Evolutionary conservation across 2,888 invertebrate species (phyloP), one percentile per base, ranked within the genome.

Genomic region (Oxytorus armatus): DNA sequence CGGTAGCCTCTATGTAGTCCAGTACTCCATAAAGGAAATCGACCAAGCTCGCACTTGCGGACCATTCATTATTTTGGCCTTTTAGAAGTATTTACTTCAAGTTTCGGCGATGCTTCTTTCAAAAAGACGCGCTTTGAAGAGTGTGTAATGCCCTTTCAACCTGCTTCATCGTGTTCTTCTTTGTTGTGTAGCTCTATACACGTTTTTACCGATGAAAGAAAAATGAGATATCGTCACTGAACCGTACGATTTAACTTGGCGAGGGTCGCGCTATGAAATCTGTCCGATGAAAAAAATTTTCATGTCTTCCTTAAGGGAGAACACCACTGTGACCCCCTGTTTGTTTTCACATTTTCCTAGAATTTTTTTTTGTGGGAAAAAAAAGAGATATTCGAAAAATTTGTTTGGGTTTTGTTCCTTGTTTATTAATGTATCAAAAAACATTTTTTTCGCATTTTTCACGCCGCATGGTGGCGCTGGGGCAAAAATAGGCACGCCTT

Each of bases 61-160:
- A 53, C 68, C 70, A 66, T 70, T 66, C 49, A 70, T 79, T 70
- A 79, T 75, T n/a, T n/a, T 42, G 57, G 65, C 44, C 65, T 75
- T 70, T 79, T 57, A 42, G 63, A 33, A 55, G 57, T 49, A 75
- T 65, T 79, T 57, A 25, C 63, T 49, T 69, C 49, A 25, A 57
- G 36, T 57, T 49, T 57, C 53, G 18, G 14, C 57, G 29, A 70
- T 18, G 18, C 23, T 44, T n/a, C n/a, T n/a, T 55, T 36, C 47
- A 69, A 79, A 61, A 57, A 25, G 69, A 53, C 65, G 8, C n/a
- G 47, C 23, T 42, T 21, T n/a, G 63, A 63, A 14, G 65, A 51
- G 65, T 47, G 47, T 65, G 65, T 61, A 63, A 65, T 39, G 42
- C 42, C 42, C 36, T 63, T 68, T 47, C n/a, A 55, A 16, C 16